Evolutionary conservation across 2,888 invertebrate genomes (phyloP), one percentile per base, ranked within the genome.

Genomic region (Ariolimax columbianus): DNA sequence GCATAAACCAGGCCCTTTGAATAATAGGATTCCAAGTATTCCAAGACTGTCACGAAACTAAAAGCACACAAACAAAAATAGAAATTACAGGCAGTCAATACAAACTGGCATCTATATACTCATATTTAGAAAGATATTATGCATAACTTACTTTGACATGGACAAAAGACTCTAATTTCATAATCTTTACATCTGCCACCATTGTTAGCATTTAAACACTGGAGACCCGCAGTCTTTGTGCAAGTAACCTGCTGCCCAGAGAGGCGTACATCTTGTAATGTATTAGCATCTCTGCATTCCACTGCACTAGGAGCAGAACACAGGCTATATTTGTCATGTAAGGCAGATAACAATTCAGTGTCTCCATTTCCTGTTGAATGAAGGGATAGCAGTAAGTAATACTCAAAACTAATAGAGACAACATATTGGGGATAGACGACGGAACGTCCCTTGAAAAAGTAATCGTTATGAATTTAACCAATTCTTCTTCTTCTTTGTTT

Each of bases 201-300:
- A 33, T 86, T 85, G 81, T 92, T 91, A n/a, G 90, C 89, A n/a
- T 87, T 89, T 86, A 94, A 94, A 92, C 97, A 97, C 2, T 96
- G 93, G 0, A 97, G 95, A 0, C 97, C 97, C 23, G 95, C 95
- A 89, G 96, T 96, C 86, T 97, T 92, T 82, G 92, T 90, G 86
- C 93, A 93, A 0, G 86, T 86, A 0, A 89, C 89, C 19, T 38
- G 14, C 36, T 77, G 77, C 47, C 51, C 66, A 77, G 88, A 77
- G 19, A 77, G 30, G 7, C 59, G 63, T 0, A 84, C 80, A 14
- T 75, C 38, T 30, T 70, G 75, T 30, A 51, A 36, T 40, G 83
- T 85, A 23, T 30, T 63, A 9, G 82, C 87, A 23, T 82, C 88
- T 30, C 88, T 77, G 79, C 88, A 88, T 68, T 88, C 87, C 3